Base-by-base conservation (phyloP, 30 jellyfish, hydroid and myxozoan genomes). In the Aurelia aurita complex sp. Pacific region DNA sequence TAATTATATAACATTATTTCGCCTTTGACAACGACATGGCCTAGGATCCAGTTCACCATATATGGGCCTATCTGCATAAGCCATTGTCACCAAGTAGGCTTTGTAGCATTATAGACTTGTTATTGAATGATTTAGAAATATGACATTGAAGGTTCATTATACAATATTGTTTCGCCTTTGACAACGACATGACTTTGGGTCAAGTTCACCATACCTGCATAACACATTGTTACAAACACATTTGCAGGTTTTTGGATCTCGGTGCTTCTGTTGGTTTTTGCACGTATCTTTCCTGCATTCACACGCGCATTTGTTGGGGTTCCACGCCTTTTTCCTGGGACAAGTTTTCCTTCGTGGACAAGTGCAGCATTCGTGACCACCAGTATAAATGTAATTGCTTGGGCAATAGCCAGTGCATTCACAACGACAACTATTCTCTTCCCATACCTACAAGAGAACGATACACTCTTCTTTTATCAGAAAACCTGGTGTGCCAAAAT, bases 311-410 rank as follows among this genome's bases (percentile, higher is more conserved):
- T 67, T 76, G 85, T 68, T 69, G 0, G 85, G 68, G 71, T 76
- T 77, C 95, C 95, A 86, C 16, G 76, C 52, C 85, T 77, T 76
- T 43, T 77, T 76, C 67, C 95, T 51, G 2, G 81, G 54, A 60
- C 95, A 86, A 29, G 85, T 51, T 15, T 52, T 29, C 42, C 55
- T 66, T 14, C 67, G 62, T 4, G 77, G 80, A 60, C 95, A 86
- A 53, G 79, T 86, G 80, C 91, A 82, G 73, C 97, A 89, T 16
- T 88, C 79, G 34, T 82, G 63, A 3, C 91, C 90, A n/a, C 94
- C 89, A 43, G 89, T 53, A 61, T n/a, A 74, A 12, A 81, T 71
- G 66, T 76, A 86, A 52, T 86, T 86, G 19, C 74, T 59, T n/a
- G 95, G 95, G 69, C 95, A 86, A 32, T 64, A 69, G 4, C 74